Evolutionary conservation across 2,888 invertebrate genomes (phyloP).

Genomic region (Metalampra italica): DNA sequence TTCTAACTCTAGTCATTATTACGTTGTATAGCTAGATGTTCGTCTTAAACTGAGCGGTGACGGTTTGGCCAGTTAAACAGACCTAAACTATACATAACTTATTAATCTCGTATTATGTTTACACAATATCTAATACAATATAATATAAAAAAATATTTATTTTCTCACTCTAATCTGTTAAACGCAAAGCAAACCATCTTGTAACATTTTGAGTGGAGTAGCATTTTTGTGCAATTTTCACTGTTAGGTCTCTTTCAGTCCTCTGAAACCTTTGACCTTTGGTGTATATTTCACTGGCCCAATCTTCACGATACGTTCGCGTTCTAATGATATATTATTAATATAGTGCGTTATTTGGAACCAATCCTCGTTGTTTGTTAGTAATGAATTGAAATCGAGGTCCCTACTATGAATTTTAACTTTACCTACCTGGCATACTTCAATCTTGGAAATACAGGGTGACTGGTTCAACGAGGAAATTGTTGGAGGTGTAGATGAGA

Average conservation of each 20-base stretch:
- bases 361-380: conserved; percentile 50
- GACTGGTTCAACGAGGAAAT: no score
- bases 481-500: no score
- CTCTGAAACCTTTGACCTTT: no score
- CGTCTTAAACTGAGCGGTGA: conserved; percentile 27
- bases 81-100: background rate
- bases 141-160: no score
- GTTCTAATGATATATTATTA: conserved; percentile 15
- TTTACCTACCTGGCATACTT: no score
- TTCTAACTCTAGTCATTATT: conserved; percentile 64
- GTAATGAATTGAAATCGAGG: conserved; percentile 17
- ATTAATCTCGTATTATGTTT: no score
- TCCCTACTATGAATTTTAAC: no score
- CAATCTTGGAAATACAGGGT: no score
- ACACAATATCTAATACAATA: no score
- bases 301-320: conserved; percentile 20
- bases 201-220: background rate
- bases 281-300: conserved; percentile 10
- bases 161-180: no score
- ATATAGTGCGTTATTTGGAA: conserved; percentile 44
- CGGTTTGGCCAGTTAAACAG: conserved; percentile 22
- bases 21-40: conserved; percentile 39
- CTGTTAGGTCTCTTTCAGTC: background rate
- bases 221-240: background rate
- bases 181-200: no score